Percentiles rank a stretch among this genome's conserved stretches.
Evolutionary conservation across 2,113 vertebrate species (phyloP).

Genomic region (Gorsachius goisagi): DNA sequence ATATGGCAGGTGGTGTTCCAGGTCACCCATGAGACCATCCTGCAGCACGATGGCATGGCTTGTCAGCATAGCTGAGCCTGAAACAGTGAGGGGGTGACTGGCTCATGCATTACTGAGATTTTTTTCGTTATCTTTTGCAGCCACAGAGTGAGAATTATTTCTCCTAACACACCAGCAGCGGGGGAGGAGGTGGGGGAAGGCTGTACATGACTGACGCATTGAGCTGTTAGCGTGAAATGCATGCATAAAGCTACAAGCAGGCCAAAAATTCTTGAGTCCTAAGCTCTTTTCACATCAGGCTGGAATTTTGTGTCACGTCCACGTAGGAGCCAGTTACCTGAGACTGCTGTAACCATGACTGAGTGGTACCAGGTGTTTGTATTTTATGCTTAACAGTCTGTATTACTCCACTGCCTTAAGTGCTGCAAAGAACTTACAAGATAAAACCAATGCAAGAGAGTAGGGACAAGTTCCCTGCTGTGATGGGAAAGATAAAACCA

Average conservation of each 20-base stretch:
- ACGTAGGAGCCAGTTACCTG: neutral
- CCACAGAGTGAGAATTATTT: slow-evolving; percentile 23
- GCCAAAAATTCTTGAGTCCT: neutral
- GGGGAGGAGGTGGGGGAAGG: neutral
- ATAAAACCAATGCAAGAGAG: neutral
- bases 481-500: neutral
- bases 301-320: neutral
- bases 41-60: neutral
- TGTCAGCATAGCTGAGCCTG: slow-evolving; percentile 45
- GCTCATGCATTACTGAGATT: slow-evolving; percentile 38
- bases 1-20: neutral
- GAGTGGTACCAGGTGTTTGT: neutral
- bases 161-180: neutral
- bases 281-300: neutral
- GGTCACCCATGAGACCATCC: slow-evolving; percentile 46
- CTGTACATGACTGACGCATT: neutral
- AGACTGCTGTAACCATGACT: neutral
- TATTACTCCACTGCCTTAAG: neutral
- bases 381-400: neutral
- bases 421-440: neutral
- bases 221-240: neutral
- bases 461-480: neutral
- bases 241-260: neutral
- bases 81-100: slow-evolving; percentile 9
- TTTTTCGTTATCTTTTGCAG: slow-evolving; percentile 54